Percentiles rank a stretch among this genome's conserved stretches.
phyloP scores from a whole-genome alignment of 2,113 vertebrate species.

The Tenrec ecaudatus region DNA sequence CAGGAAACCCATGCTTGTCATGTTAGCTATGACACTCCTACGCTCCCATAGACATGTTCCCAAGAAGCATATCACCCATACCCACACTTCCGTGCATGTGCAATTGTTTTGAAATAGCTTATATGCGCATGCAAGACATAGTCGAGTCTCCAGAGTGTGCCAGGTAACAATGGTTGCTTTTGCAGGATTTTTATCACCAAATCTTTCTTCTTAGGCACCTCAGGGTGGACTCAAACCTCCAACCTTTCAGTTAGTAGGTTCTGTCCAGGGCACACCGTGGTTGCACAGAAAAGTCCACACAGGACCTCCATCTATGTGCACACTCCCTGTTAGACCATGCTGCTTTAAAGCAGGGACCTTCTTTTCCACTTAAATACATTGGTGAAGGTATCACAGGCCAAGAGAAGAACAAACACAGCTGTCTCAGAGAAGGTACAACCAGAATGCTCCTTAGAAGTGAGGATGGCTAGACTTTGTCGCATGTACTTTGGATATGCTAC shows the following conservation, averaged over 20 bases:
- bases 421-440: too few species aligned
- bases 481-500: too few species aligned
- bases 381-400: too few species aligned
- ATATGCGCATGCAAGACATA: neutral
- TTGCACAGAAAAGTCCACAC: neutral
- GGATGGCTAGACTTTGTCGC: too few species aligned
- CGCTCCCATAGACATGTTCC: neutral
- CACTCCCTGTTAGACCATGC: too few species aligned
- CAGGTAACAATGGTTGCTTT: neutral
- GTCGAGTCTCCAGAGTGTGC: neutral
- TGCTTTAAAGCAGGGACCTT: too few species aligned
- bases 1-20: neutral
- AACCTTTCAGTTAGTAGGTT: neutral
- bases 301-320: neutral
- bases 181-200: neutral
- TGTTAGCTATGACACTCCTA: neutral
- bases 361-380: too few species aligned
- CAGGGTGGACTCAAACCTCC: neutral
- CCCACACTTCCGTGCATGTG: accelerated
- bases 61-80: neutral
- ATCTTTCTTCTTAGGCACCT: neutral
- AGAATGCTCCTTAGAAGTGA: too few species aligned
- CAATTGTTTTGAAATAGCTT: neutral
- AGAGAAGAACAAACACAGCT: too few species aligned
- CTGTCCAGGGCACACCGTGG: too few species aligned